Evolutionary conservation across 2,888 invertebrate genomes (phyloP).

Genomic region (Tachina lurida): DNA sequence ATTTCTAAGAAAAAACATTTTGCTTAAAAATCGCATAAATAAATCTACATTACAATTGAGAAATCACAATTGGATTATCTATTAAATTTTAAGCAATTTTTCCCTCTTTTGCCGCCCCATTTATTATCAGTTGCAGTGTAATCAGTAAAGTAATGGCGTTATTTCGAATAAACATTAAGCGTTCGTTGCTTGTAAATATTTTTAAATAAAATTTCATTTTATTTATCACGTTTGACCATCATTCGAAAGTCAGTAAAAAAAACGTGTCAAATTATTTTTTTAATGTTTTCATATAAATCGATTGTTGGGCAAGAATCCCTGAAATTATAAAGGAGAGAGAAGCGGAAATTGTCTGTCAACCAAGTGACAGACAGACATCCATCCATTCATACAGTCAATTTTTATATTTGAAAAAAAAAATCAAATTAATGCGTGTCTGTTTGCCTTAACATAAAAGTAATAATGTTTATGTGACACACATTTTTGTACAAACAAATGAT

Average conservation of each 20-base stretch:
- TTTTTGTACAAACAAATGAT: conserved; percentile 21
- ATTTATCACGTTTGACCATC: background rate
- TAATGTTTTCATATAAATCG: conserved; percentile 20
- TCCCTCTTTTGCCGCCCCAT: too few relatives aligned
- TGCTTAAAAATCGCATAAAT: too few relatives aligned
- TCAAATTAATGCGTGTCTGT: background rate
- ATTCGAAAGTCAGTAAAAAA: background rate
- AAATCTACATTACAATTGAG: too few relatives aligned
- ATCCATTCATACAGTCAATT: conserved; percentile 21
- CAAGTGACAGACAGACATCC: conserved; percentile 38
- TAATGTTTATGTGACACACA: conserved; percentile 35
- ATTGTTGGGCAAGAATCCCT: conserved; percentile 14
- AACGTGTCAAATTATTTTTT: conserved; percentile 4
- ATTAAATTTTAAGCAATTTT: too few relatives aligned
- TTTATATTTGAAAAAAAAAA: conserved; percentile 42
- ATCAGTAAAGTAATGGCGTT: too few relatives aligned
- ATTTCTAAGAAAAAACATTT: too few relatives aligned
- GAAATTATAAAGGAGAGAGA: background rate
- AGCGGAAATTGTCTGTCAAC: conserved; percentile 35
- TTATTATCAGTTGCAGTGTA: too few relatives aligned
- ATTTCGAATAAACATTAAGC: too few relatives aligned
- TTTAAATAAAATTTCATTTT: background rate
- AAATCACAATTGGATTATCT: too few relatives aligned
- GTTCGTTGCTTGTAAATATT: too few relatives aligned
- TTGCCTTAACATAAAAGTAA: background rate